Percentiles rank a stretch among this genome's conserved stretches.
Evolutionary conservation across 1,140 invertebrate species (phyloP).

Genomic region (Cecropterus lyciades): DNA sequence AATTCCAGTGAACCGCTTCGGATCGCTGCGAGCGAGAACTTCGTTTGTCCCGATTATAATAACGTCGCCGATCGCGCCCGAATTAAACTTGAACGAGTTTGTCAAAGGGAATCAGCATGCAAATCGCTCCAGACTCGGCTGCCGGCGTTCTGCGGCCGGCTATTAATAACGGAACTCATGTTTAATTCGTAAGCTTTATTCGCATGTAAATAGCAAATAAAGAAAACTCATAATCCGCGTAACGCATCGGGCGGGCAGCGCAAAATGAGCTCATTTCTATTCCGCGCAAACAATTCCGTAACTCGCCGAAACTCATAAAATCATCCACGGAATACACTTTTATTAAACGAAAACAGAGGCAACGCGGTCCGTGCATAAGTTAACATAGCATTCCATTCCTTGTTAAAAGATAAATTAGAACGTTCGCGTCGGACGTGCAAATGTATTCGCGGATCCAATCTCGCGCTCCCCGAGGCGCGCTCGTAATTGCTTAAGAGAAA

Average conservation of each 20-base stretch:
- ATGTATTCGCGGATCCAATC: conserved; percentile 72
- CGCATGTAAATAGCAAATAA: conserved; percentile 63
- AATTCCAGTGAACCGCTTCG: conserved; percentile 62
- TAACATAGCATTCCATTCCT: conserved; percentile 75
- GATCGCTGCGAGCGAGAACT: conserved; percentile 52
- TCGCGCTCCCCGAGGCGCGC: conserved; percentile 65
- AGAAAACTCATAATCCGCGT: conserved; percentile 54
- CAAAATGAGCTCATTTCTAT: conserved; percentile 81
- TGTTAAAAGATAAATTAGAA: conserved; percentile 78
- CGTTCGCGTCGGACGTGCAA: conserved; percentile 55
- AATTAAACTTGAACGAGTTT: conserved; percentile 43
- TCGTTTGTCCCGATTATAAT: conserved; percentile 52
- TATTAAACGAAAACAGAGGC: conserved; percentile 79
- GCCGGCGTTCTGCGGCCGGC: not conserved
- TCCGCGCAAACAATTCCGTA: conserved; percentile 72
- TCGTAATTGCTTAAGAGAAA: conserved; percentile 84
- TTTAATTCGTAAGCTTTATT: conserved; percentile 45
- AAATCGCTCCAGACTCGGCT: conserved; percentile 18
- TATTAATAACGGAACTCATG: conserved; percentile 38
- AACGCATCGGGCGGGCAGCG: conserved; percentile 48
- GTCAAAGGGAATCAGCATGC: conserved; percentile 33
- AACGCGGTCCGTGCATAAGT: conserved; percentile 73
- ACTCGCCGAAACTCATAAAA: conserved; percentile 77
- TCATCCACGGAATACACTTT: conserved; percentile 74
- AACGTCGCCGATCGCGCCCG: conserved; percentile 29